Conservation (phyloP, 2,113 vertebrate species). For the Mormyrus lacerda region DNA sequence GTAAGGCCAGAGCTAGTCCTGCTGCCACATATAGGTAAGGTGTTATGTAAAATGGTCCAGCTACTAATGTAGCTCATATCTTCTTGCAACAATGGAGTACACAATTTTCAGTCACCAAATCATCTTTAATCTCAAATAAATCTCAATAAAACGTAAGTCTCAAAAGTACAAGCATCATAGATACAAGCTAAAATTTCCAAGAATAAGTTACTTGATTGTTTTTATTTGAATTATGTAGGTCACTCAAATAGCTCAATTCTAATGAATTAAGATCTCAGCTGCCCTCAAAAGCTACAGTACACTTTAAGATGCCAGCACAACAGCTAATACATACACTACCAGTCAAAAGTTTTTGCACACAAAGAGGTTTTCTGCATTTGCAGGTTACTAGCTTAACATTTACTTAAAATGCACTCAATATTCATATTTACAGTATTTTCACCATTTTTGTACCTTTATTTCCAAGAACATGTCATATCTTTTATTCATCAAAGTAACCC, state of each 20-base stretch:
- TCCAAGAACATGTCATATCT: no score
- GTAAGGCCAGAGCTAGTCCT: conserved; percentile 82
- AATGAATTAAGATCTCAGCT: background rate
- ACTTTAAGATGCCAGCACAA: background rate
- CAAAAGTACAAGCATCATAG: background rate
- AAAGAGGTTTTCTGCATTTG: no score
- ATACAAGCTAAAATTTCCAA: background rate
- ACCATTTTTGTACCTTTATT: no score
- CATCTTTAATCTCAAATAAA: background rate
- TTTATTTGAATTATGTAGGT: background rate
- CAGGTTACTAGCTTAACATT: no score
- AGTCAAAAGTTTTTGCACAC: no score
- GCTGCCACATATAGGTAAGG: conserved; percentile 81
- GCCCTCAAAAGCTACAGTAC: background rate
- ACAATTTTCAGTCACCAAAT: background rate
- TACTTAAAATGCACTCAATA: no score
- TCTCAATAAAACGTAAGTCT: background rate
- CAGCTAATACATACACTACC: background rate
- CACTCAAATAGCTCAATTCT: background rate
- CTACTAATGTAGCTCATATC: background rate
- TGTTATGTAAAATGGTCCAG: background rate
- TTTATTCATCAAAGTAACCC: no score
- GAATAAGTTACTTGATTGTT: background rate
- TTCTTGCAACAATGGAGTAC: background rate
- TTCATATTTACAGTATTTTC: no score